Percentiles rank a stretch among this genome's conserved stretches.
These are phyloP conservation scores for Heterochromis multidens DNA, from an alignment of 2,113 vertebrate species.

Conservation along the genomic window DNA sequence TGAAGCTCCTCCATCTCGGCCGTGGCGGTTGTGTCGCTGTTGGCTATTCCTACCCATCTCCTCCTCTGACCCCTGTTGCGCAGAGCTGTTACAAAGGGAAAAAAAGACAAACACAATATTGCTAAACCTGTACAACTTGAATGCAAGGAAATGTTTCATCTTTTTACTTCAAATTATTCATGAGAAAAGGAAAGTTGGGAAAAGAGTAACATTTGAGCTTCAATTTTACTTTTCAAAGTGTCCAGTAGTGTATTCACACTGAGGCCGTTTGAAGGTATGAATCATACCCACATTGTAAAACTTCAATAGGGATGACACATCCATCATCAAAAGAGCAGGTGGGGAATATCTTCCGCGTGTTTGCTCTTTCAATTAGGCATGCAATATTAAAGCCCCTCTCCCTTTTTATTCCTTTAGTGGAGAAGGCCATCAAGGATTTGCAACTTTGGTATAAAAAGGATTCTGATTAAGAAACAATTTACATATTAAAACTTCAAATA, in stretches of 20 bases:
- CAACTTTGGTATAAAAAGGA: constrained; percentile 36
- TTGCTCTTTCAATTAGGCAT: constrained; percentile 50
- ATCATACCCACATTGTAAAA: constrained; percentile 41
- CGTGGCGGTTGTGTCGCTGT: constrained; percentile 78
- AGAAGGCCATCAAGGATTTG: constrained; percentile 20
- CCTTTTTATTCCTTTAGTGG: constrained; percentile 43
- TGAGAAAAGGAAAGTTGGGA: not conserved
- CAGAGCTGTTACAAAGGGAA: constrained; percentile 67
- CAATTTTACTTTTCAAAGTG: not conserved
- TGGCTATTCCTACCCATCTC: constrained; percentile 71
- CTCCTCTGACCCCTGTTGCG: constrained; percentile 77
- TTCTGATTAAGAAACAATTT: constrained; percentile 51
- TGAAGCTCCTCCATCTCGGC: constrained; percentile 74
- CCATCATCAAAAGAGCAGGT: constrained; percentile 59
- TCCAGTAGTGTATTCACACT: not conserved
- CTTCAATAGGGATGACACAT: constrained; percentile 54
- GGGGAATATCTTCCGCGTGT: constrained; percentile 22
- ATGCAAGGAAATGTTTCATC: not conserved
- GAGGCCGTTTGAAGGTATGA: constrained; percentile 45
- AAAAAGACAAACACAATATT: not conserved
- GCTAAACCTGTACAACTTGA: not conserved
- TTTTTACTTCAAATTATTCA: not conserved
- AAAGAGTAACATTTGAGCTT: not conserved
- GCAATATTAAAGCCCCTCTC: constrained; percentile 43
- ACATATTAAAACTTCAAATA: constrained; percentile 31